Base-by-base conservation (phyloP, 2,113 vertebrate genomes). In the Calonectris borealis region DNA sequence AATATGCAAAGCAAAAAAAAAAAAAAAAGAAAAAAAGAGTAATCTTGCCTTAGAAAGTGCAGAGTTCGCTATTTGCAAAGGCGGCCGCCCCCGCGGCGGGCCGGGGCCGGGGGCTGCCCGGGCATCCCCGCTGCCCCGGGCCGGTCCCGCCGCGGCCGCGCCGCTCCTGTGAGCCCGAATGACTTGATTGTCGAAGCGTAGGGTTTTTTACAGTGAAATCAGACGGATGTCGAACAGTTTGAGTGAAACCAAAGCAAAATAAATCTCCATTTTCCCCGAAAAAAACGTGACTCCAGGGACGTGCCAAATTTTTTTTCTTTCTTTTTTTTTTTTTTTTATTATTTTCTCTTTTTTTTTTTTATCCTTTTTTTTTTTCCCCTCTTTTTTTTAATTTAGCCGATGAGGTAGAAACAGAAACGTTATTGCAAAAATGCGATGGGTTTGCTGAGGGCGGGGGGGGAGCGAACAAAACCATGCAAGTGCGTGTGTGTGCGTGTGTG, bases 371-470 rank as follows among this genome's bases (percentile, higher is more conserved):
- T 32, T 17, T 16, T 4, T 3, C 19, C 11, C 12, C 5, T 52
- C 15, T 40, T 40, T 82, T 73, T 70, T 95, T n/a, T 20, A 27
- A 62, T 98, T 97, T 91, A 96, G 97, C 97, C 69, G 97, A 98
- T 99, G 99, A 99, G 99, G 99, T 99, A 99, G 99, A 98, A 99
- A 98, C 98, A 98, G 98, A 98, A 98, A 97, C 58, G 93, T 95
- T 99, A 99, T 99, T 99, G 98, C 98, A 69, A 97, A 92, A 94
- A 98, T 96, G 98, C 97, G 55, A 93, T 80, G 95, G 93, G 64
- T 71, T 93, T 96, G 93, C 75, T 14, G 77, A 54, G 58, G 76
- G 36, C 10, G 54, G 44, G 72, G 94, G 94, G 66, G 91, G 93
- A 96, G 94, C 96, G 54, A 95, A 97, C 95, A 97, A 97, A 98